phyloP scores from a whole-genome alignment of 2,797 vertebrate genomes.

The Hephaestus fuliginosus region DNA sequence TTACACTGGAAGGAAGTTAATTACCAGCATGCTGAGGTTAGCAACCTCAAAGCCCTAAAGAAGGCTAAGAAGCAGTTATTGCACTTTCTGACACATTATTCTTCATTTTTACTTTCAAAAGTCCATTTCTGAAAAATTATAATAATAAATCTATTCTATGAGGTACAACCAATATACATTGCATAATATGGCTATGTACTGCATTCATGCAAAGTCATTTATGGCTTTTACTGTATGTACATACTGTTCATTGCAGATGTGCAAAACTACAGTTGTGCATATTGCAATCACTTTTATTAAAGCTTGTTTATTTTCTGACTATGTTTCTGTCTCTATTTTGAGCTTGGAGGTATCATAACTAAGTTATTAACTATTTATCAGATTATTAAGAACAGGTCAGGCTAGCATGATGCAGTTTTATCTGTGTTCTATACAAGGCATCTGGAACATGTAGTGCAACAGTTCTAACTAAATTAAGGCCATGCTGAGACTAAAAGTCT shows the following conservation, averaged over 20 bases:
- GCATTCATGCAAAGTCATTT: slow-evolving; percentile 68
- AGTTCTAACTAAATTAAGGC: slow-evolving; percentile 20
- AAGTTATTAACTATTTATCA: slow-evolving; percentile 23
- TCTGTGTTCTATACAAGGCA: slow-evolving; percentile 38
- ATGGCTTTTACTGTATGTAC: slow-evolving; percentile 71
- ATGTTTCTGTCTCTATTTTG: slow-evolving; percentile 28
- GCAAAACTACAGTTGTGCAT: slow-evolving; percentile 50
- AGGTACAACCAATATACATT: slow-evolving; percentile 64
- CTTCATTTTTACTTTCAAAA: slow-evolving; percentile 64
- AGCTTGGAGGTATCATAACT: slow-evolving; percentile 19
- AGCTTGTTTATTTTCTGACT: slow-evolving; percentile 49
- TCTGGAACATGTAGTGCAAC: slow-evolving; percentile 28
- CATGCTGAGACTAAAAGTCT: slow-evolving; percentile 27
- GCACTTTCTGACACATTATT: slow-evolving; percentile 67
- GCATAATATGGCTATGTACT: slow-evolving; percentile 66
- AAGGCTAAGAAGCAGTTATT: slow-evolving; percentile 70
- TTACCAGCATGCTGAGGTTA: slow-evolving; percentile 52
- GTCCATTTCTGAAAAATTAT: slow-evolving; percentile 27
- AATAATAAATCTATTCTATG: slow-evolving; percentile 50
- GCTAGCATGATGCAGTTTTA: slow-evolving; percentile 20
- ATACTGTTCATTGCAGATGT: slow-evolving; percentile 47
- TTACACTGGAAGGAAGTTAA: slow-evolving; percentile 38
- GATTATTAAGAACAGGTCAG: slow-evolving; percentile 27
- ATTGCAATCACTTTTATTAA: slow-evolving; percentile 52
- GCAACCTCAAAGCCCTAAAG: slow-evolving; percentile 40